phyloP scores from a whole-genome alignment of 1,140 invertebrate genomes.

The Lordiphosa stackelbergi region DNA sequence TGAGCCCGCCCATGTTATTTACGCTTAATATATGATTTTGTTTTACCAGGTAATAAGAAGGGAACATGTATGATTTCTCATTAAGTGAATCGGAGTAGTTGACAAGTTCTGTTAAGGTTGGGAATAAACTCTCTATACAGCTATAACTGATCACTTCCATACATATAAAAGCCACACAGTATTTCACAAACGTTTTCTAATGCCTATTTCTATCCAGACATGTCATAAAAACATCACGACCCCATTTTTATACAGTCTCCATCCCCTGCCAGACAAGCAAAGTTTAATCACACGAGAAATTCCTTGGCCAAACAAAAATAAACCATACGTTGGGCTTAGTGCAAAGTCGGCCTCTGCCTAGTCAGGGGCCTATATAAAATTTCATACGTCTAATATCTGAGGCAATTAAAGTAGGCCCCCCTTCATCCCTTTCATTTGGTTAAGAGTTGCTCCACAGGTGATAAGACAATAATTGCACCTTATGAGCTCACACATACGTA shows the following conservation, averaged over 20 bases:
- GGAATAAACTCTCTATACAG: too few relatives aligned
- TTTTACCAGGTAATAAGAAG: too few relatives aligned
- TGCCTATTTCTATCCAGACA: background rate
- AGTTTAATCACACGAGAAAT: constrained; percentile 34
- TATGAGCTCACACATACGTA: constrained; percentile 3
- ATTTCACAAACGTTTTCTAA: too few relatives aligned
- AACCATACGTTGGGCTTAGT: constrained; percentile 43
- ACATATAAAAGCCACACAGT: too few relatives aligned
- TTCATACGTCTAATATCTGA: constrained; percentile 43
- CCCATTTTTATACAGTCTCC: background rate
- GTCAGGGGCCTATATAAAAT: constrained; percentile 27
- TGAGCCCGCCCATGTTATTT: too few relatives aligned
- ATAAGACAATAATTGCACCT: constrained; percentile 42
- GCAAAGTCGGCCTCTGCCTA: constrained; percentile 39
- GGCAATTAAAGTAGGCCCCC: constrained; percentile 48
- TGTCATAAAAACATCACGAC: background rate
- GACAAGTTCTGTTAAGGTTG: too few relatives aligned
- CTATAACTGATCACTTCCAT: too few relatives aligned
- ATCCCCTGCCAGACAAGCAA: constrained; percentile 15
- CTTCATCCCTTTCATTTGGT: constrained; percentile 12
- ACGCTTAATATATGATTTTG: too few relatives aligned
- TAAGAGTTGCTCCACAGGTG: constrained; percentile 20
- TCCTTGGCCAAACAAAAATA: constrained; percentile 12
- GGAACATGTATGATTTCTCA: too few relatives aligned
- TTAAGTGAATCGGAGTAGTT: too few relatives aligned